These are phyloP conservation scores for Embidobia sp. DNA, from an alignment of 2,888 invertebrate genomes.

Conservation along the genomic window DNA sequence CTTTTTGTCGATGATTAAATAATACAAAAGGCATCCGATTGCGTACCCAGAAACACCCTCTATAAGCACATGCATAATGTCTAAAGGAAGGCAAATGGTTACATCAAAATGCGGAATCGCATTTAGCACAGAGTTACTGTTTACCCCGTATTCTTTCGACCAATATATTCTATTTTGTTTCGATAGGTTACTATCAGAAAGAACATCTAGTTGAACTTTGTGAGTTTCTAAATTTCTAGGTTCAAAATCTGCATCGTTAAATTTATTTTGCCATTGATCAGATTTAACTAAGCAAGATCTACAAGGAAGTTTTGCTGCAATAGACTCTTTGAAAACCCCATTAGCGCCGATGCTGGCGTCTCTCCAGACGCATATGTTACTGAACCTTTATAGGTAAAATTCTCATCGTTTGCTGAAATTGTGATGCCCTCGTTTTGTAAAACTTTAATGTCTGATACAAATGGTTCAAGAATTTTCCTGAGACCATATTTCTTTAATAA, in stretches of 20 bases:
- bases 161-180: conserved; percentile 20
- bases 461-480: conserved; percentile 57
- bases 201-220: not conserved
- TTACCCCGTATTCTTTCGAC: not conserved
- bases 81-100: not conserved
- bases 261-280: conserved; percentile 10
- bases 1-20: not conserved
- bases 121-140: not conserved
- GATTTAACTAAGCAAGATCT: conserved; percentile 42
- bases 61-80: not conserved
- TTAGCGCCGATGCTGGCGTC: conserved; percentile 62
- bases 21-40: not conserved
- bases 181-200: conserved; percentile 9
- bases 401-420: too few relatives aligned
- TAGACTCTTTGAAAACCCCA: conserved; percentile 66
- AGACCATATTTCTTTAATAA: conserved; percentile 52
- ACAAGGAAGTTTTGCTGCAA: conserved; percentile 60
- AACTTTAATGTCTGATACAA: conserved; percentile 45
- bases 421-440: conserved; percentile 57
- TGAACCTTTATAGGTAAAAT: conserved; percentile 63
- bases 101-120: conserved; percentile 2
- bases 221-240: too few relatives aligned
- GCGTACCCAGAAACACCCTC: not conserved
- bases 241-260: conserved; percentile 2
- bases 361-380: conserved; percentile 62